Conservation (phyloP, 1,140 invertebrate genomes). For the Aphis craccivora region DNA sequence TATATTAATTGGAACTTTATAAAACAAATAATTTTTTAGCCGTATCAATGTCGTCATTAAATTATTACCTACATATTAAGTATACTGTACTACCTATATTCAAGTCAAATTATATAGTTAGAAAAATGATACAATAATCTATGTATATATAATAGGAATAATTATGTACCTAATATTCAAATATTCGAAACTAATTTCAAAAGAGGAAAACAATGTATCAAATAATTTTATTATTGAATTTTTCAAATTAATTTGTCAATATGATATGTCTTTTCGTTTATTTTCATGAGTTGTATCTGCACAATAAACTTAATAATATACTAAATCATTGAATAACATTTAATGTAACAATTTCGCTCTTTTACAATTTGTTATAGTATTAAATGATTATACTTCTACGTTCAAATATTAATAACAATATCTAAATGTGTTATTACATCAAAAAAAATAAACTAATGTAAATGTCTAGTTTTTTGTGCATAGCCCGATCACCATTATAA, state of each 20-base stretch:
- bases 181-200: background rate
- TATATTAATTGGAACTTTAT: too few species aligned
- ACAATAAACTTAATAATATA: too few species aligned
- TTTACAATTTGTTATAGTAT: background rate
- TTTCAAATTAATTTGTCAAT: background rate
- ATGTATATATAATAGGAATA: background rate
- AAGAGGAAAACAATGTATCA: background rate
- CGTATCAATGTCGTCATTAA: background rate
- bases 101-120: background rate
- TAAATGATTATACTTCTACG: too few species aligned
- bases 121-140: background rate
- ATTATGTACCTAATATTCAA: background rate
- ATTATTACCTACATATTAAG: too few species aligned
- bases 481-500: too few species aligned
- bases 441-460: background rate
- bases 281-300: background rate
- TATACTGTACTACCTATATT: background rate
- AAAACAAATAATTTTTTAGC: too few species aligned
- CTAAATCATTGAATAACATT: background rate
- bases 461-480: too few species aligned
- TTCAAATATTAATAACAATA: background rate
- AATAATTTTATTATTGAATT: background rate
- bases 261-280: background rate
- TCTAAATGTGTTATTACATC: too few species aligned
- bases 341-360: background rate